A percentile compares a stretch with the other conserved stretches of the same genome.
phyloP scores from a whole-genome alignment of 2,113 vertebrate genomes.

The Cyprinodon variegatus region DNA sequence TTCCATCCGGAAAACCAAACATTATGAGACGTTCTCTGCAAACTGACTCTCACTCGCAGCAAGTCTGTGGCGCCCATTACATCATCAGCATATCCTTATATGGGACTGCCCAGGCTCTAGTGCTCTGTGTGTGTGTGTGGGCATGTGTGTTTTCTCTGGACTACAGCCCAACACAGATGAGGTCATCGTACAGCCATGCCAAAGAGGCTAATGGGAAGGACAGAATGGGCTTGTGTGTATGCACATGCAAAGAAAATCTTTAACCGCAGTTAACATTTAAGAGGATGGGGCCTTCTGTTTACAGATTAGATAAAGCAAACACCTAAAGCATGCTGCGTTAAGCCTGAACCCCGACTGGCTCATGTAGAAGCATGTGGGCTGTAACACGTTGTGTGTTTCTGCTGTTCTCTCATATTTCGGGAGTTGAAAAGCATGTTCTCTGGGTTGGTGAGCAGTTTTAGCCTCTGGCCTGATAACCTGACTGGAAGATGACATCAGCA shows the following conservation, averaged over 20 bases:
- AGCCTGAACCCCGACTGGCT: slow-evolving; percentile 13
- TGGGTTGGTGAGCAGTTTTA: slow-evolving; percentile 52
- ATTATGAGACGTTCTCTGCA: slow-evolving; percentile 78
- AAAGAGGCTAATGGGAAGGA: slow-evolving; percentile 77
- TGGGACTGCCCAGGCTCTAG: slow-evolving; percentile 66
- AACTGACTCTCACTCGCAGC: slow-evolving; percentile 67
- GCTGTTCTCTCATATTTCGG: slow-evolving; percentile 38
- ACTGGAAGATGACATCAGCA: slow-evolving; percentile 76
- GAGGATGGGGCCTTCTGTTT: slow-evolving; percentile 28
- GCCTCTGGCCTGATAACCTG: slow-evolving; percentile 76
- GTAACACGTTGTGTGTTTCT: slow-evolving; percentile 9
- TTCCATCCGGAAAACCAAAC: slow-evolving; percentile 80
- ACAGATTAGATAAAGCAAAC: slow-evolving; percentile 40
- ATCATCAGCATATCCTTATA: slow-evolving; percentile 79
- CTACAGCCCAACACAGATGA: slow-evolving; percentile 76
- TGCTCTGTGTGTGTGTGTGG: slow-evolving; percentile 29
- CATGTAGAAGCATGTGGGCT: slow-evolving; percentile 16
- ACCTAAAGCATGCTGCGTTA: slow-evolving; percentile 21
- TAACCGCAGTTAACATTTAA: slow-evolving; percentile 44
- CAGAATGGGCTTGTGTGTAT: slow-evolving; percentile 40
- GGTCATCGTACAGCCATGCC: slow-evolving; percentile 74
- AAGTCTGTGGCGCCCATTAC: slow-evolving; percentile 75
- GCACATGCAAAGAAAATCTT: slow-evolving; percentile 20
- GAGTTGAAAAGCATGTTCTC: slow-evolving; percentile 55
- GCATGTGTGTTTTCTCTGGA: slow-evolving; percentile 64